phyloP scores from a whole-genome alignment of 2,113 vertebrate species.

The Motacilla tschutschensis region DNA sequence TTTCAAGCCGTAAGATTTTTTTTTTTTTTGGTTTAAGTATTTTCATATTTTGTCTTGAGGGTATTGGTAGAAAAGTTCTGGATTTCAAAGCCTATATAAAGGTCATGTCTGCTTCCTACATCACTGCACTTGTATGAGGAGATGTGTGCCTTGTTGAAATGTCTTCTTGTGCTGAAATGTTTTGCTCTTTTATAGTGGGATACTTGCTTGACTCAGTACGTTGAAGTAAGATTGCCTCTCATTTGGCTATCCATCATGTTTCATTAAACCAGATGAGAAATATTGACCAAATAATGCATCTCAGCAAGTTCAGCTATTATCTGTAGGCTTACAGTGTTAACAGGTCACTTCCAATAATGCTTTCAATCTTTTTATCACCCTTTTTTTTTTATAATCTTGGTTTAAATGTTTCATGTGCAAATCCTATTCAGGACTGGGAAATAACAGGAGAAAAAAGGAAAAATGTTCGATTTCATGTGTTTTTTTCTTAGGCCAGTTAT shows the following conservation, averaged over 20 bases:
- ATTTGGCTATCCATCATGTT: background rate
- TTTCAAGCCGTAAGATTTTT: constrained; percentile 87
- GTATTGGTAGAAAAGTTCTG: background rate
- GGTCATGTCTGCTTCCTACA: background rate
- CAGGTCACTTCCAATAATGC: background rate
- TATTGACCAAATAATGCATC: background rate
- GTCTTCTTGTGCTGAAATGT: background rate
- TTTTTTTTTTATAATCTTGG: background rate
- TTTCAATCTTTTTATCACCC: background rate
- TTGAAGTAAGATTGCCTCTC: background rate
- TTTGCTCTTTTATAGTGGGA: background rate
- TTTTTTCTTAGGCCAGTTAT: background rate
- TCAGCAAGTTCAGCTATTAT: background rate
- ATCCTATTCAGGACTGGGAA: background rate
- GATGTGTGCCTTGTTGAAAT: background rate
- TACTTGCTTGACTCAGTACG: background rate
- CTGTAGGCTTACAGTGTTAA: background rate
- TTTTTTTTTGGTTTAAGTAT: background rate
- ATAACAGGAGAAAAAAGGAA: background rate
- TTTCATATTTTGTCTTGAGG: background rate
- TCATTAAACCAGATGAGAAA: background rate
- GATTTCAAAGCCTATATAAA: background rate
- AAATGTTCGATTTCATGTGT: background rate
- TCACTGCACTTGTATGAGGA: background rate
- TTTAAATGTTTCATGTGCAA: background rate